These are phyloP conservation scores for Albula goreensis DNA, from an alignment of 2,113 vertebrate genomes.

Conservation along the genomic window DNA sequence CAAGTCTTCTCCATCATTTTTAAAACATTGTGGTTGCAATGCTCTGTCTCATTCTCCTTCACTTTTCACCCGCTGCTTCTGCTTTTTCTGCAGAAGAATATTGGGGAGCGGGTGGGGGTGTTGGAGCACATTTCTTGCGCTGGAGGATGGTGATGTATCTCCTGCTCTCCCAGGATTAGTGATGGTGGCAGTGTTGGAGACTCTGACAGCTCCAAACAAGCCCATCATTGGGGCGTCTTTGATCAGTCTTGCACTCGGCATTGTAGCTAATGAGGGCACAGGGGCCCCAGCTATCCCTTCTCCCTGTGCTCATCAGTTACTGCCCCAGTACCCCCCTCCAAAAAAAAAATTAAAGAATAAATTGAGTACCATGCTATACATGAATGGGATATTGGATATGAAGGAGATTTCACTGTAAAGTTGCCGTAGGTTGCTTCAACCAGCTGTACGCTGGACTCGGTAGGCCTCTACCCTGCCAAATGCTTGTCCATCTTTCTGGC, in stretches of 20 bases:
- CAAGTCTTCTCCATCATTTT: slow-evolving; percentile 15
- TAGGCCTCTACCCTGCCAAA: neutral
- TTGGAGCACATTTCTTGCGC: neutral
- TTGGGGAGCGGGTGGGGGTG: neutral
- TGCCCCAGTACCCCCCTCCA: neutral
- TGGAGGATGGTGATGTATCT: neutral
- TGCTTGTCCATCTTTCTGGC: neutral
- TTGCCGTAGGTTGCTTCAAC: neutral
- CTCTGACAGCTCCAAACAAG: slow-evolving; percentile 51
- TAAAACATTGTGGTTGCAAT: slow-evolving; percentile 22
- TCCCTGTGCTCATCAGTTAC: neutral
- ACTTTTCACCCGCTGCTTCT: slow-evolving; percentile 19
- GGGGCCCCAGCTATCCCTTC: slow-evolving; percentile 23
- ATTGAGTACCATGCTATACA: neutral
- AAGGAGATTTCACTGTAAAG: neutral
- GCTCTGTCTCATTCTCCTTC: neutral
- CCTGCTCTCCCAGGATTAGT: neutral
- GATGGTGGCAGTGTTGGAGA: slow-evolving; percentile 36
- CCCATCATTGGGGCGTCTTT: slow-evolving; percentile 45
- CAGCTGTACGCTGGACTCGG: neutral
- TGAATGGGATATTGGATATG: neutral
- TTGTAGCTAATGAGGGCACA: slow-evolving; percentile 54
- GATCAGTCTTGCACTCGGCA: slow-evolving; percentile 53
- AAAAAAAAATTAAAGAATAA: no score
- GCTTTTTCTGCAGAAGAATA: slow-evolving; percentile 26